Percentiles rank a stretch among this genome's conserved stretches.
phyloP scores from a whole-genome alignment of 2,113 vertebrate genomes.

The Takifugu flavidus region DNA sequence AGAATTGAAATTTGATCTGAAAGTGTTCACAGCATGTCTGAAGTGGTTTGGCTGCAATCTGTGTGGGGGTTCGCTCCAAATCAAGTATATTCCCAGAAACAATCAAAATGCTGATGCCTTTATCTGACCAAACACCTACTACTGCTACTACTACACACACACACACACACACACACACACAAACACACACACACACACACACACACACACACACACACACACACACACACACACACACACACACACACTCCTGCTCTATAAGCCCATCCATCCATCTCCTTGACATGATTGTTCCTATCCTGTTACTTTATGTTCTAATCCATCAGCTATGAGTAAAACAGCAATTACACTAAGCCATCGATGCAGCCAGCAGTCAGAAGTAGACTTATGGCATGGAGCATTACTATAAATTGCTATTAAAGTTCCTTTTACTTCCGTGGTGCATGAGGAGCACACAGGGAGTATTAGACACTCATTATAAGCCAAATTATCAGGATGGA shows the following conservation, averaged over 20 bases:
- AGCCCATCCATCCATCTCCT: slow-evolving; percentile 74
- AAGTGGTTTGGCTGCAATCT: background rate
- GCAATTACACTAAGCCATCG: slow-evolving; percentile 82
- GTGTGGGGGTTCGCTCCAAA: slow-evolving; percentile 21
- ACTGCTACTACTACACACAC: slow-evolving; percentile 11
- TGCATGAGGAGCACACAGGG: slow-evolving; percentile 51
- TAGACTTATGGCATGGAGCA: slow-evolving; percentile 80
- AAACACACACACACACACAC: slow-evolving; percentile 17
- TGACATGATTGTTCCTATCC: slow-evolving; percentile 82
- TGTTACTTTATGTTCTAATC: slow-evolving; percentile 88
- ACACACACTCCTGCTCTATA: slow-evolving; percentile 30
- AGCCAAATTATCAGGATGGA: slow-evolving; percentile 71
- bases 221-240: slow-evolving; percentile 14
- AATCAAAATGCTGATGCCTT: slow-evolving; percentile 57
- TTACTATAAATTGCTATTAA: slow-evolving; percentile 82
- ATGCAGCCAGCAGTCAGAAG: slow-evolving; percentile 75
- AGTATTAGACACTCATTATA: slow-evolving; percentile 75
- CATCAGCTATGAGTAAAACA: slow-evolving; percentile 83
- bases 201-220: slow-evolving; percentile 19
- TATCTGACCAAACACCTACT: slow-evolving; percentile 56
- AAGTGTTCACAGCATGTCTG: too few species aligned
- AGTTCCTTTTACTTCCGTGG: slow-evolving; percentile 64
- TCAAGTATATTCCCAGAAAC: slow-evolving; percentile 70
- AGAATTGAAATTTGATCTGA: too few species aligned
- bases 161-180: slow-evolving; percentile 13